phyloP scores from a whole-genome alignment of 2,888 invertebrate genomes.

The Chrysina gloriosa region DNA sequence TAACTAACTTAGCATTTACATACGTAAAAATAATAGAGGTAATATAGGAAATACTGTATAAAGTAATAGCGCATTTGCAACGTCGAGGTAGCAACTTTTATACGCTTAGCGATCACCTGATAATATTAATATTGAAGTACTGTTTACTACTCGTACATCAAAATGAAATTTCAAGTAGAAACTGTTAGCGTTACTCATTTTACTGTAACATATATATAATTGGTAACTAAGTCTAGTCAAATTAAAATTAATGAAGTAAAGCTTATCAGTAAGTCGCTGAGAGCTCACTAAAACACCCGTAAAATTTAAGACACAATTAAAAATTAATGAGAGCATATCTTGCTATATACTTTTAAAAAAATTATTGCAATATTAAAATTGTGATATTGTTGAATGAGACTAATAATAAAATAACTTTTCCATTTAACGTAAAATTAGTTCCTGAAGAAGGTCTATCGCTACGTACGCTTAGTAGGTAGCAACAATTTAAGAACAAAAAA shows the following conservation, averaged over 20 bases:
- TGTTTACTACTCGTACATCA: background rate
- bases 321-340: constrained; percentile 63
- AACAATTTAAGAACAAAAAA: constrained; percentile 25
- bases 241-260: constrained; percentile 35
- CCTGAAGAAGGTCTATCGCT: constrained; percentile 55
- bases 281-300: constrained; percentile 29
- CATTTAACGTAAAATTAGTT: constrained; percentile 63
- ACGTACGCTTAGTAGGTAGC: constrained; percentile 41
- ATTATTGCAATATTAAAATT: constrained; percentile 66
- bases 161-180: constrained; percentile 13
- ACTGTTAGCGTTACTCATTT: constrained; percentile 36
- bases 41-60: background rate
- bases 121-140: background rate
- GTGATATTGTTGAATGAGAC: constrained; percentile 66
- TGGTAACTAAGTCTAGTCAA: constrained; percentile 40
- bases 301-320: constrained; percentile 30
- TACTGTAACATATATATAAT: constrained; percentile 39
- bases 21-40: background rate
- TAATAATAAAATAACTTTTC: constrained; percentile 63
- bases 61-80: constrained; percentile 10
- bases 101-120: constrained; percentile 5
- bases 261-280: constrained; percentile 36
- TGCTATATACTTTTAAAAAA: constrained; percentile 56
- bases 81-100: constrained; percentile 2
- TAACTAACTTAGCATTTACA: no score